Conservation (phyloP, 2,797 vertebrate genomes). For the Orestias chungarensis region DNA sequence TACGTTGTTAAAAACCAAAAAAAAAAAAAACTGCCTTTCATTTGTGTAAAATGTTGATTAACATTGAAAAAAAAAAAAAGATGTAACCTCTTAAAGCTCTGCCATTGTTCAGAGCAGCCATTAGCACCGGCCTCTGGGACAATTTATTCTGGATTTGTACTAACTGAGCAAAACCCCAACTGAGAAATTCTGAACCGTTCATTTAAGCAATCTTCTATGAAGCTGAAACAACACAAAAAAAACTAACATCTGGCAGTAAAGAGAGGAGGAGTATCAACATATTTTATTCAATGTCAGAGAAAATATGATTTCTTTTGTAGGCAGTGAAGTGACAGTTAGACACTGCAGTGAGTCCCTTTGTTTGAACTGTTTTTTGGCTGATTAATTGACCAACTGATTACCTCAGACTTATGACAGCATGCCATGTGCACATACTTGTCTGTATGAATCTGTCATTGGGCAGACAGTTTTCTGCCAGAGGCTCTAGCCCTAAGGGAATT, state of each 20-base stretch:
- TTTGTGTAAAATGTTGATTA: too few species aligned
- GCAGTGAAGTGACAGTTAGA: background rate
- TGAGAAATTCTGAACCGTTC: background rate
- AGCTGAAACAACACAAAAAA: background rate
- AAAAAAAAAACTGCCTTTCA: too few species aligned
- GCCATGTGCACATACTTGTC: slow-evolving; percentile 44
- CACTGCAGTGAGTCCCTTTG: slow-evolving; percentile 21
- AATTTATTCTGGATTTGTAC: background rate
- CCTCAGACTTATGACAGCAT: slow-evolving; percentile 48
- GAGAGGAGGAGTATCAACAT: background rate
- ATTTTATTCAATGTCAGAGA: background rate
- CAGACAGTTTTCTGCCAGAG: slow-evolving; percentile 69
- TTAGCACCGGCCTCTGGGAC: background rate
- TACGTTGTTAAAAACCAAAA: background rate
- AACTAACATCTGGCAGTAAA: background rate
- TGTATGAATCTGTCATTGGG: slow-evolving; percentile 62
- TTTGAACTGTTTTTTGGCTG: slow-evolving; percentile 14
- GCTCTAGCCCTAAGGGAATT: slow-evolving; percentile 64
- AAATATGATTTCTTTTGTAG: slow-evolving; percentile 3
- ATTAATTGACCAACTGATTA: slow-evolving; percentile 56
- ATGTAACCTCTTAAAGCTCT: background rate
- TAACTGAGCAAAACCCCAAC: background rate
- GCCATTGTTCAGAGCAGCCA: background rate
- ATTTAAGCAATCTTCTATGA: background rate
- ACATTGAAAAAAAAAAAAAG: too few species aligned